Conservation (phyloP, 2,113 vertebrate species). For the Corydoras maculifer region DNA sequence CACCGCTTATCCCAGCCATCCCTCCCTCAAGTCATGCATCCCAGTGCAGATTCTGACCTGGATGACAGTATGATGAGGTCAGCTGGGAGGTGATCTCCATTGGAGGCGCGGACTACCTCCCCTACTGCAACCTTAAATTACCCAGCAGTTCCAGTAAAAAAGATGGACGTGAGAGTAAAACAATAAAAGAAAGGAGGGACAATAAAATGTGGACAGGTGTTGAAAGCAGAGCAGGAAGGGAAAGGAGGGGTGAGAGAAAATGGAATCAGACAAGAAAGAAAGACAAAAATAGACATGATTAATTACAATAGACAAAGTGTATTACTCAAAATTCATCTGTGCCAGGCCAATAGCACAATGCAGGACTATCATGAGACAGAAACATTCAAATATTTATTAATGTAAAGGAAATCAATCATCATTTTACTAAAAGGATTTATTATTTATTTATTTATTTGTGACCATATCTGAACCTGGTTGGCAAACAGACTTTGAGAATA, state of each 20-base stretch:
- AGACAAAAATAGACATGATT: conserved; percentile 69
- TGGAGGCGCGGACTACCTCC: conserved; percentile 97
- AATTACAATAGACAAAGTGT: conserved; percentile 60
- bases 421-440: background rate
- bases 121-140: conserved; percentile 90
- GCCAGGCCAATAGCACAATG: conserved; percentile 52
- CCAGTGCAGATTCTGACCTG: conserved; percentile 82
- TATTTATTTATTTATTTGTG: background rate
- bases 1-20: conserved; percentile 25
- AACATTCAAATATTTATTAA: background rate
- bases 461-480: conserved; percentile 12
- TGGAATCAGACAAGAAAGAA: conserved; percentile 53
- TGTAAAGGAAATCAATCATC: background rate
- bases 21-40: conserved; percentile 58
- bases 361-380: background rate
- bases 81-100: conserved; percentile 96
- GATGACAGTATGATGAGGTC: conserved; percentile 98
- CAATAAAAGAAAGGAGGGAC: background rate
- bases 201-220: background rate
- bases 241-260: conserved; percentile 16
- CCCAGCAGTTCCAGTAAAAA: conserved; percentile 71
- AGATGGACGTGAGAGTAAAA: conserved; percentile 61
- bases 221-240: conserved; percentile 1
- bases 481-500: conserved; percentile 53
- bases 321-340: conserved; percentile 79